phyloP scores from a whole-genome alignment of 2,888 invertebrate genomes.

The Enoplolaimus lenunculus region DNA sequence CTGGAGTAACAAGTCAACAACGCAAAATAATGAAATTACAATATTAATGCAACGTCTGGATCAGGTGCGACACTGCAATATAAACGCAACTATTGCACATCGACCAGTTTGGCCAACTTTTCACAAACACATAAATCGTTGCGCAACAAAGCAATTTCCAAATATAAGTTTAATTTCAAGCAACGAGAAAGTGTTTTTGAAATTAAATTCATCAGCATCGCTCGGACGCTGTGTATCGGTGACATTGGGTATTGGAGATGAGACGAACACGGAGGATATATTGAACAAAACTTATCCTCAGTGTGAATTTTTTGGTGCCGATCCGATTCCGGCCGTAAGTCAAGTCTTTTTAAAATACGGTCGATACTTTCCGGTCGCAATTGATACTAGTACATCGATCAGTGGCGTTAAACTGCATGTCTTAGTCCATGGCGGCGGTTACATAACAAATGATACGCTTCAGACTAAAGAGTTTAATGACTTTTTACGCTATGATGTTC shows the following conservation, averaged over 20 bases:
- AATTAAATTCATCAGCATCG: background rate
- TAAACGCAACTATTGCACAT: too few species aligned
- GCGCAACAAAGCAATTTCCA: too few species aligned
- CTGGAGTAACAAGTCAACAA: too few species aligned
- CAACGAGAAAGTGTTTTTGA: background rate
- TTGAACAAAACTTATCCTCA: constrained; percentile 17
- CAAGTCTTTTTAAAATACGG: background rate
- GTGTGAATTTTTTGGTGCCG: constrained; percentile 21
- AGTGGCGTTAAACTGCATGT: background rate
- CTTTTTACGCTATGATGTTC: background rate
- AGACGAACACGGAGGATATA: constrained; percentile 7
- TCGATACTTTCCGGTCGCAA: background rate
- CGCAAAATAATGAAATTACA: too few species aligned
- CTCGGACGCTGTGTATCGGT: background rate
- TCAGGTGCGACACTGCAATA: too few species aligned
- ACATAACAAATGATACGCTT: background rate
- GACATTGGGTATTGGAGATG: constrained; percentile 21
- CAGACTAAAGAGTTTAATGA: too few species aligned
- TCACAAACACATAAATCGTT: too few species aligned
- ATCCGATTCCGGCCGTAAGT: constrained; percentile 10
- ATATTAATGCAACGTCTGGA: too few species aligned
- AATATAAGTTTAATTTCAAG: too few species aligned
- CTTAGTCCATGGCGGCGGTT: background rate
- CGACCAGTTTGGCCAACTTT: too few species aligned
- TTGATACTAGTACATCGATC: background rate